Conservation (phyloP, 2,888 invertebrate species). For the Eueremaeus valkanovi region DNA sequence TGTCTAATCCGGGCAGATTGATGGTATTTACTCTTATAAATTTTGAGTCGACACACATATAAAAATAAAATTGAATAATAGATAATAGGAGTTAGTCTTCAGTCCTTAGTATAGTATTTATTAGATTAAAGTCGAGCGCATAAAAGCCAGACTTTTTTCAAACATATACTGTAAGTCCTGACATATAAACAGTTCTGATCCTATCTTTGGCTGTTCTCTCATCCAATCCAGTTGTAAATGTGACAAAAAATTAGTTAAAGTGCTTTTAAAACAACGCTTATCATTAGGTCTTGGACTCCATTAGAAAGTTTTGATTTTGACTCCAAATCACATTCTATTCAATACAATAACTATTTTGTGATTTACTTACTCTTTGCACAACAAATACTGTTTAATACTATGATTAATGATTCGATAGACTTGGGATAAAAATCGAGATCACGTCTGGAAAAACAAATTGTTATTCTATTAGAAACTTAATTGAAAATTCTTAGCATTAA, state of each 20-base stretch:
- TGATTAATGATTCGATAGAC: constrained; percentile 18
- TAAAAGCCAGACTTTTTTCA: background rate
- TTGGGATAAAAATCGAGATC: background rate
- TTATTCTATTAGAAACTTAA: background rate
- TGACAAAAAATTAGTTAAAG: constrained; percentile 22
- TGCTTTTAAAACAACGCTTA: constrained; percentile 23
- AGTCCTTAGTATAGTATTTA: background rate
- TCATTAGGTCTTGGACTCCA: constrained; percentile 1
- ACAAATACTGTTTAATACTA: constrained; percentile 14
- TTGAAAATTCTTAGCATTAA: no score
- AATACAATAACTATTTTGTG: background rate
- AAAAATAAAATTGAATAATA: constrained; percentile 25
- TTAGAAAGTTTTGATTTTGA: background rate
- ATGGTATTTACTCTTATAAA: constrained; percentile 16
- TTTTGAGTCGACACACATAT: constrained; percentile 2
- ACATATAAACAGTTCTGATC: background rate
- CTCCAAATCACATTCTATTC: background rate
- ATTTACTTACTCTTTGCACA: background rate
- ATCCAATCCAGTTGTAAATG: background rate
- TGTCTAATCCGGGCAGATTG: constrained; percentile 22
- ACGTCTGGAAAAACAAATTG: background rate
- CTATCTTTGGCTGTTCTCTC: background rate
- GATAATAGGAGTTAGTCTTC: background rate
- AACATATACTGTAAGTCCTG: background rate
- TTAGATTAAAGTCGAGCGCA: constrained; percentile 32